phyloP scores from a whole-genome alignment of 2,888 invertebrate genomes.

The Melitaea athalia region DNA sequence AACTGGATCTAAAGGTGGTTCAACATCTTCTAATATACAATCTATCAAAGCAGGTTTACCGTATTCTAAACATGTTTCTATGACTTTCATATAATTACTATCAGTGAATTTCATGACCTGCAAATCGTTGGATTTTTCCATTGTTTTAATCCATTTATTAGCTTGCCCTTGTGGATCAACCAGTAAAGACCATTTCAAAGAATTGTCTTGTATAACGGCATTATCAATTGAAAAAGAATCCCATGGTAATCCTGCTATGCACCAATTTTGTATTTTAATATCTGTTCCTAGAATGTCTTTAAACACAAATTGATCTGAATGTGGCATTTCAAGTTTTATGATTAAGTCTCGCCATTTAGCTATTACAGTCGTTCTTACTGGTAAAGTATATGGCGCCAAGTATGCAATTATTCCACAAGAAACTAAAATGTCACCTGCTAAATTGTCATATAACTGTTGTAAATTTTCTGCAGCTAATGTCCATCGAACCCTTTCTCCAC shows the following conservation, averaged over 20 bases:
- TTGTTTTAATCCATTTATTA: slow-evolving; percentile 92
- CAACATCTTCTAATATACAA: slow-evolving; percentile 89
- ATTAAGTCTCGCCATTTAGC: slow-evolving; percentile 89
- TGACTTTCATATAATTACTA: slow-evolving; percentile 87
- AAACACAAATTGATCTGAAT: slow-evolving; percentile 88
- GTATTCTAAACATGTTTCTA: slow-evolving; percentile 88
- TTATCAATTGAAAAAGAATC: slow-evolving; percentile 93
- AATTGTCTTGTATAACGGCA: slow-evolving; percentile 91
- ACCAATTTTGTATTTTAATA: slow-evolving; percentile 93
- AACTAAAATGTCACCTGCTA: slow-evolving; percentile 94
- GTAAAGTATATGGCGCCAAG: slow-evolving; percentile 91
- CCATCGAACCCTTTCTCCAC: slow-evolving; percentile 95
- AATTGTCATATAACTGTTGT: slow-evolving; percentile 88
- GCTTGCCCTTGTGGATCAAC: slow-evolving; percentile 94
- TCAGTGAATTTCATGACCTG: slow-evolving; percentile 89
- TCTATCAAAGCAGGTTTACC: slow-evolving; percentile 91
- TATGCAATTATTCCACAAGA: slow-evolving; percentile 95
- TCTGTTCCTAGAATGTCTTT: slow-evolving; percentile 90
- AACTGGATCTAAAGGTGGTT: slow-evolving; percentile 90
- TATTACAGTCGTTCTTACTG: slow-evolving; percentile 83
- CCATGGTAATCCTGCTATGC: slow-evolving; percentile 89
- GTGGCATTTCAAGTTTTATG: slow-evolving; percentile 87
- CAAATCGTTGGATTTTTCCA: slow-evolving; percentile 88
- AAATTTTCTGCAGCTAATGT: slow-evolving; percentile 88
- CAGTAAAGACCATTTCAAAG: slow-evolving; percentile 89